Percentiles rank a stretch among this genome's conserved stretches.
Conservation (phyloP, 2,797 vertebrate species). For the Philypnodon macrostomus region DNA sequence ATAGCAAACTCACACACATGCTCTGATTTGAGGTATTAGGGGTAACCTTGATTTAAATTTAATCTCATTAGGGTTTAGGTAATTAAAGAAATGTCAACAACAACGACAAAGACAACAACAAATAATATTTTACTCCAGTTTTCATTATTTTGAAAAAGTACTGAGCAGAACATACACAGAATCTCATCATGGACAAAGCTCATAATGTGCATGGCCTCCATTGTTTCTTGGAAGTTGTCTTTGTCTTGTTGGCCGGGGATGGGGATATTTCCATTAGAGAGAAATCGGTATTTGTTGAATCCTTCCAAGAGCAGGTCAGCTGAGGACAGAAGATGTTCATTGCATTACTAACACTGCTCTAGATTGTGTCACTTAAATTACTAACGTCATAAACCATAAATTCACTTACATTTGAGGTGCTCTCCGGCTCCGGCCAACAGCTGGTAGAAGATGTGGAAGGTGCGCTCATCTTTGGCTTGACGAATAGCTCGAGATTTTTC, state of each 20-base stretch:
- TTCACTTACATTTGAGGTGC: slow-evolving; percentile 89
- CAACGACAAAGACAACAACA: not conserved
- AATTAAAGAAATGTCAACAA: slow-evolving; percentile 4
- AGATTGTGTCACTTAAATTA: too few relatives aligned
- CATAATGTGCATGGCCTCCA: slow-evolving; percentile 99
- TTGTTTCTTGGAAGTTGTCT: slow-evolving; percentile 98
- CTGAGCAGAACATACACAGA: slow-evolving; percentile 73
- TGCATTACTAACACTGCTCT: too few relatives aligned
- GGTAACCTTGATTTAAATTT: not conserved
- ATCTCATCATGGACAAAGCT: slow-evolving; percentile 96
- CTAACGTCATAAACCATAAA: too few relatives aligned
- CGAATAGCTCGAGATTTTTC: slow-evolving; percentile 97
- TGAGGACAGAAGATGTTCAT: slow-evolving; percentile 51
- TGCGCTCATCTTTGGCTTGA: slow-evolving; percentile 97
- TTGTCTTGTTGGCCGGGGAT: slow-evolving; percentile 98
- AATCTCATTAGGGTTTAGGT: not conserved
- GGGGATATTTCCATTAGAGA: slow-evolving; percentile 93
- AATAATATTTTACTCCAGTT: too few relatives aligned
- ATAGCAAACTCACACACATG: slow-evolving; percentile 1
- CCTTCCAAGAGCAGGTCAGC: slow-evolving; percentile 95
- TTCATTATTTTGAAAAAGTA: too few relatives aligned
- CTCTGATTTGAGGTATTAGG: not conserved
- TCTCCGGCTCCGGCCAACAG: slow-evolving; percentile 92
- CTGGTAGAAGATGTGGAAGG: slow-evolving; percentile 98
- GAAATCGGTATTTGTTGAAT: slow-evolving; percentile 93